Evolutionary conservation across 2,888 invertebrate genomes (phyloP), one percentile per base, ranked within the genome.

Genomic region (Dugesia japonica): DNA sequence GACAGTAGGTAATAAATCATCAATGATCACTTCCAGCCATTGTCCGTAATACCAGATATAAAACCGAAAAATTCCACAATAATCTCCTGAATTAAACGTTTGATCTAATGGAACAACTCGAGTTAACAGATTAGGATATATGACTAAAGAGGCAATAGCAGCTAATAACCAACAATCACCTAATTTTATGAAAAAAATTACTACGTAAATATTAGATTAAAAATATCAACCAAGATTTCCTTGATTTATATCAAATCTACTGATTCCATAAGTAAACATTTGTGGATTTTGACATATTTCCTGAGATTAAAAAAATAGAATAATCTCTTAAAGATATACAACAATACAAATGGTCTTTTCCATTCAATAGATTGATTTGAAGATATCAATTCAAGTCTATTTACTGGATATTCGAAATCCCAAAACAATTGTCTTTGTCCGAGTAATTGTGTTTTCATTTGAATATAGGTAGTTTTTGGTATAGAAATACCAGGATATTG

Each of bases 231-330:
- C 56, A 7, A 56, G 56, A 9, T 56, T 56, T 56, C 56, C 56
- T 56, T 56, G 56, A n/a, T 56, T 56, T 20, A 56, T 56, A 56
- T 56, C 56, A 56, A 13, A n/a, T 56, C 56, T 56, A 56, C 56
- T 56, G n/a, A 56, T 23, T 23, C 56, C 56, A 7, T 4, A 56
- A 56, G 56, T 13, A 56, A 56, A 56, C 56, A 56, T 56, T 13
- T 13, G 56, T 13, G 56, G 56, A 56, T 56, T 56, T 56, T 56
- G 56, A 56, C 4, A 13, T n/a, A 56, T 56, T 56, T 56, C 56
- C 56, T 56, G 13, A 31, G n/a, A n/a, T 4, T 31, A 31, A 38
- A 13, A 38, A 38, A 38, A 38, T 38, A 38, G 17, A 38, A 38
- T 38, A 38, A 9, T 38, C 38, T 38, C 17, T 38, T 38, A 38